A percentile compares a stretch with the other conserved stretches of the same genome.
phyloP scores from a whole-genome alignment of 2,797 vertebrate genomes.

The Hypotaenidia philippensis region DNA sequence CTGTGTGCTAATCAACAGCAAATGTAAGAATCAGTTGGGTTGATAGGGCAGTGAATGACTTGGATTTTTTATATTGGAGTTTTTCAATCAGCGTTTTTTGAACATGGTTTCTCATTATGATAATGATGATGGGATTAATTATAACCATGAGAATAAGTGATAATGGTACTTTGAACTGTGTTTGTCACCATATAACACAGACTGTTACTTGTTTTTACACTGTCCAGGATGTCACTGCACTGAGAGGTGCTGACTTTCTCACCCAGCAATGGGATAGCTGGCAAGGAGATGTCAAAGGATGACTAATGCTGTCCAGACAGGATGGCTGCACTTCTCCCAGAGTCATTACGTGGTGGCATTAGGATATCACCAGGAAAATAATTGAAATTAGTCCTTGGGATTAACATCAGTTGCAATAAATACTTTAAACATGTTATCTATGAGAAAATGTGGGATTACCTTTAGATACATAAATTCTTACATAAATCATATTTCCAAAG shows the following conservation, averaged over 20 bases:
- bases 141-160: conserved; percentile 62
- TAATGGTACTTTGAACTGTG: conserved; percentile 71
- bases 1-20: conserved; percentile 67
- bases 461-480: conserved; percentile 38
- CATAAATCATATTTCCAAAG: conserved; percentile 3
- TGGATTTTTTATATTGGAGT: conserved; percentile 44
- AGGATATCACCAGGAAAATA: conserved; percentile 45
- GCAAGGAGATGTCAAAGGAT: conserved; percentile 15
- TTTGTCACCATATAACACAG: conserved; percentile 58
- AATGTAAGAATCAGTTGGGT: conserved; percentile 67
- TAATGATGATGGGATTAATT: conserved; percentile 80
- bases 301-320: not conserved
- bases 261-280: not conserved
- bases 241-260: conserved; percentile 25
- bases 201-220: conserved; percentile 42
- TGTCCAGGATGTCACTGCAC: not conserved
- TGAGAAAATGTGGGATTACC: conserved; percentile 1
- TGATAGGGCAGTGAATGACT: conserved; percentile 62
- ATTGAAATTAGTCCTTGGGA: not conserved
- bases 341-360: conserved; percentile 4
- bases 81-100: conserved; percentile 78
- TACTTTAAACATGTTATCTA: not conserved
- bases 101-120: conserved; percentile 67
- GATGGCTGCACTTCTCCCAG: conserved; percentile 10
- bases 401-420: not conserved